Conservation (phyloP, 2,113 vertebrate species). For the Opisthocomus hoazin region DNA sequence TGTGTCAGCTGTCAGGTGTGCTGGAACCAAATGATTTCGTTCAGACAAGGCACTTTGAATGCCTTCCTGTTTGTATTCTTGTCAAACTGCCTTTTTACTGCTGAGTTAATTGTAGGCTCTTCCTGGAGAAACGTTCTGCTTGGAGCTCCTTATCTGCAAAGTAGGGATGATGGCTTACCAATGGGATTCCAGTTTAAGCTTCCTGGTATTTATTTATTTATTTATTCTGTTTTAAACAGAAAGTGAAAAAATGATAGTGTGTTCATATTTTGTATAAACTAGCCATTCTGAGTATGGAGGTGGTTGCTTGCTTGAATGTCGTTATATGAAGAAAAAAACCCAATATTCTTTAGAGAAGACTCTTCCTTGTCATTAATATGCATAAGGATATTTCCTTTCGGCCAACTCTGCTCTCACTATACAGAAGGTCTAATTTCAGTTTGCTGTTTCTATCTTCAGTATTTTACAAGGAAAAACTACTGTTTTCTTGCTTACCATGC, state of each 20-base stretch:
- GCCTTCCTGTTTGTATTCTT: not conserved
- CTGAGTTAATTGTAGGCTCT: not conserved
- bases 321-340: not conserved
- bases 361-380: not conserved
- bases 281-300: not conserved
- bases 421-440: not conserved
- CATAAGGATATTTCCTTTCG: not conserved
- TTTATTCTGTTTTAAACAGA: not conserved
- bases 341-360: not conserved
- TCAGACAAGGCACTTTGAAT: not conserved
- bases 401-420: not conserved
- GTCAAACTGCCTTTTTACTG: not conserved
- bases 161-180: not conserved
- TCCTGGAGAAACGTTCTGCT: not conserved
- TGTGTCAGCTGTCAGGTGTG: not conserved
- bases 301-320: not conserved
- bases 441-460: not conserved
- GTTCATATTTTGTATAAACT: not conserved
- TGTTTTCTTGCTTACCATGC: not conserved
- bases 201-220: not conserved
- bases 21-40: not conserved
- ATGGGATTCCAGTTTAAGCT: not conserved
- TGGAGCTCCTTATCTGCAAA: not conserved
- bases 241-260: not conserved
- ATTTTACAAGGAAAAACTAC: not conserved